Conservation (phyloP, 2,113 vertebrate genomes). For the Probosciger aterrimus region DNA sequence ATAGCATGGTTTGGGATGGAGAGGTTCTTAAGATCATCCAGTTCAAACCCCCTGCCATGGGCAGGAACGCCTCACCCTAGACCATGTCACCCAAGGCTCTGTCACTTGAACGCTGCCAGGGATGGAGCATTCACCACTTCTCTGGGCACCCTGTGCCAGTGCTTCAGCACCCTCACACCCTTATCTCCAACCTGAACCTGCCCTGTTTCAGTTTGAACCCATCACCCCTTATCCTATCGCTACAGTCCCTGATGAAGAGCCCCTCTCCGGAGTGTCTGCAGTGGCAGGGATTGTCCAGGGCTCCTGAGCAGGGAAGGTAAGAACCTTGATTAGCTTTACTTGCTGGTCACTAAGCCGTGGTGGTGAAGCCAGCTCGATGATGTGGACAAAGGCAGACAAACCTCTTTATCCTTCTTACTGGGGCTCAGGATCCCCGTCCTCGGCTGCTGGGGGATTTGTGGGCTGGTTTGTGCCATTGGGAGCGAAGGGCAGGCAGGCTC, state of each 20-base stretch:
- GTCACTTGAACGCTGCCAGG: not conserved
- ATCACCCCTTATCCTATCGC: not conserved
- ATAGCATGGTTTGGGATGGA: not conserved
- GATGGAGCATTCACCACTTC: not conserved
- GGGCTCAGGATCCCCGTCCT: not conserved
- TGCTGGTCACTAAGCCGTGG: not conserved
- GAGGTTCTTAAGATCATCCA: not conserved
- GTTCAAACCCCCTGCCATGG: not conserved
- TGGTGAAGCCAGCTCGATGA: not conserved
- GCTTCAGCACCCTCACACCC: not conserved
- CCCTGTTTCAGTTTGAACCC: not conserved
- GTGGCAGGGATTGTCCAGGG: not conserved
- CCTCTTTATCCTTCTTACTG: not conserved
- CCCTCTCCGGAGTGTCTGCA: not conserved
- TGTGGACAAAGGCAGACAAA: not conserved
- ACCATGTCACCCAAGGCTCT: not conserved
- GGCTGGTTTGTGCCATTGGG: not conserved
- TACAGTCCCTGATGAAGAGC: not conserved
- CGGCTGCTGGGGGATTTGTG: not conserved
- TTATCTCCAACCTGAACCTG: not conserved
- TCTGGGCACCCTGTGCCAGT: not conserved
- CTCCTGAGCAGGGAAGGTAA: not conserved
- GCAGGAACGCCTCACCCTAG: not conserved
- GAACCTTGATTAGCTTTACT: not conserved
- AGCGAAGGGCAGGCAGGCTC: rapidly evolving